Evolutionary conservation across 2,888 invertebrate genomes (phyloP).

Genomic region (Epiblema foenella): DNA sequence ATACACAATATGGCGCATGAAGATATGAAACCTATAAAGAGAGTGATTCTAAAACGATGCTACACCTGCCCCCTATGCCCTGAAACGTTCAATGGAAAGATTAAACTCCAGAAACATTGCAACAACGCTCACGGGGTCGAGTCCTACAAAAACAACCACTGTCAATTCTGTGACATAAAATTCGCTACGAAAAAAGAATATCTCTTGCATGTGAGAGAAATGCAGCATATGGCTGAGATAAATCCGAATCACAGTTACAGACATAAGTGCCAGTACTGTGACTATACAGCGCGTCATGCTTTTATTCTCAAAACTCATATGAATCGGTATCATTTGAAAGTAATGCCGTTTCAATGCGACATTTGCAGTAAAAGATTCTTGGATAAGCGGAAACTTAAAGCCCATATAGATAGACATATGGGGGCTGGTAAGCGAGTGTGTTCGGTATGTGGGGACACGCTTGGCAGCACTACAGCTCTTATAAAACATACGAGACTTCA

Average conservation of each 20-base stretch:
- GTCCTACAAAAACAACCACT: slow-evolving; percentile 34
- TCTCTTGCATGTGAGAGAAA: slow-evolving; percentile 16
- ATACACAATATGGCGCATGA: slow-evolving; percentile 29
- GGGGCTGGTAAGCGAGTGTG: slow-evolving; percentile 29
- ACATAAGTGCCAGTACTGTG: slow-evolving; percentile 45
- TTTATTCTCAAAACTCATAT: slow-evolving; percentile 45
- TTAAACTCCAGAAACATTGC: slow-evolving; percentile 38
- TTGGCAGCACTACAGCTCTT: slow-evolving; percentile 32
- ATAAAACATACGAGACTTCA: slow-evolving; percentile 42
- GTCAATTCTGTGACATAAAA: slow-evolving; percentile 37
- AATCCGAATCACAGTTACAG: slow-evolving; percentile 26
- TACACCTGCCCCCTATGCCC: slow-evolving; percentile 36
- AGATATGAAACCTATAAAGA: slow-evolving; percentile 25
- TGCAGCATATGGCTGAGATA: slow-evolving; percentile 32
- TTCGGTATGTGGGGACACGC: slow-evolving; percentile 37
- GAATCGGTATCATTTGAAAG: slow-evolving; percentile 45
- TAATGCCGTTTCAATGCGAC: slow-evolving; percentile 44
- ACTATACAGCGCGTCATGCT: slow-evolving; percentile 42
- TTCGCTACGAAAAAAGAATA: slow-evolving; percentile 25
- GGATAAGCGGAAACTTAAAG: slow-evolving; percentile 38
- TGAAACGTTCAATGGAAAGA: slow-evolving; percentile 33
- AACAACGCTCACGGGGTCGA: slow-evolving; percentile 19
- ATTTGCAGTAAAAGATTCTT: slow-evolving; percentile 40
- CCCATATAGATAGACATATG: slow-evolving; percentile 42
- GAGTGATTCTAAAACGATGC: slow-evolving; percentile 31